Base-by-base conservation (phyloP, 2,113 vertebrate genomes). In the Procavia capensis region DNA sequence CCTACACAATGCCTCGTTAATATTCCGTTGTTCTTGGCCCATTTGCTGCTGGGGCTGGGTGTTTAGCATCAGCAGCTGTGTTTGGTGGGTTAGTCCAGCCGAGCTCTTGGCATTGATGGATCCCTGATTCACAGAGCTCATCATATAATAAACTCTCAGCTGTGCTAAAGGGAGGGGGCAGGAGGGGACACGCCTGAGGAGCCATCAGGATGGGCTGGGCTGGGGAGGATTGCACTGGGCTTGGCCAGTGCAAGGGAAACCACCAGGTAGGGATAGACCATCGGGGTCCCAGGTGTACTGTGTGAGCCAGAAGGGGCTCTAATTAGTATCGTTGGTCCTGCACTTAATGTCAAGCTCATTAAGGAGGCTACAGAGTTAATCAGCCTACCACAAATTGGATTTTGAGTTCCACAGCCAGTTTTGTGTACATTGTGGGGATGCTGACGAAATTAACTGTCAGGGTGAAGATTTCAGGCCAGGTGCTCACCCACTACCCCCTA, bases 261-360 rank as follows among this genome's bases (percentile, higher is more conserved):
- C 88, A 19, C 89, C 92, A 97, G 95, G 98, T 97, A 80, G 95
- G 47, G 47, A 47, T n/a, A 47, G 36, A n/a, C 68, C 29, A 2
- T 31, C 22, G 14, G 87, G 92, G 97, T 95, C 98, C 92, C 97
- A 97, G 98, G 97, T 97, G 97, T 96, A 43, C 79, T n/a, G 57
- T 76, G 85, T 93, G 66, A 92, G 98, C 96, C 64, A 29, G 96
- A 95, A 94, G 97, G 92, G 95, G 78, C 93, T 89, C 91, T 97
- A 95, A 98, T 98, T 97, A 97, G 97, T 98, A 97, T 97, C 96
- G 63, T 97, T 97, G 96, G 97, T 96, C 98, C 97, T 94, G 90
- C 95, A 96, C 97, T 98, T 97, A 96, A 98, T 97, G 97, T 97
- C 97, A 97, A 82, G 96, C 98, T 98, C 98, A 97, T 98, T 98